phyloP scores from a whole-genome alignment of 2,888 invertebrate genomes.

The Bembecia ichneumoniformis region DNA sequence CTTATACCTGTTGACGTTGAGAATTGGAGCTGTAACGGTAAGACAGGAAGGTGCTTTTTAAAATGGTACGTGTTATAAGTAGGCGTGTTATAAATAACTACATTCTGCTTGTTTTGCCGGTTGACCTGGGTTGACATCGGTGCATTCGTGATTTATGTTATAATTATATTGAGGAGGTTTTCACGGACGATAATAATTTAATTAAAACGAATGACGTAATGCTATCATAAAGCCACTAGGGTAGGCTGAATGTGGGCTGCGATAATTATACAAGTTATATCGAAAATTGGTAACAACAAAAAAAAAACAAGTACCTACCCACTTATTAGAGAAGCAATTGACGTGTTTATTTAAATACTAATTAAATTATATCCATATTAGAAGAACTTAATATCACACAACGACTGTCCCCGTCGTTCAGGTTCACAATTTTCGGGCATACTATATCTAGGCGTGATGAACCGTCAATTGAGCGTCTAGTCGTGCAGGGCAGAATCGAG shows the following conservation, averaged over 20 bases:
- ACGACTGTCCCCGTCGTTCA: too few species aligned
- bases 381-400: too few species aligned
- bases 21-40: background rate
- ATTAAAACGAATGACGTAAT: conserved; percentile 10
- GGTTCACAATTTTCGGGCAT: too few species aligned
- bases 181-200: conserved; percentile 11
- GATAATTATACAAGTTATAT: too few species aligned
- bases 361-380: too few species aligned
- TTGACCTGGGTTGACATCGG: conserved; percentile 15
- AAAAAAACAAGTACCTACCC: conserved; percentile 1
- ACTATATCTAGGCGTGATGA: too few species aligned
- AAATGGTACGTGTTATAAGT: conserved; percentile 8
- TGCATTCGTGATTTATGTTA: conserved; percentile 15
- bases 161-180: conserved; percentile 12
- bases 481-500: too few species aligned
- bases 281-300: conserved; percentile 1
- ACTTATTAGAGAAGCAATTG: background rate
- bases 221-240: conserved; percentile 6
- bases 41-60: conserved; percentile 3
- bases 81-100: conserved; percentile 5
- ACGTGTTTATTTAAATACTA: background rate
- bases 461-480: too few species aligned
- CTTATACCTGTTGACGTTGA: conserved; percentile 5
- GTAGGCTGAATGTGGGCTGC: conserved; percentile 9
- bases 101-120: conserved; percentile 6